These are phyloP conservation scores for Tiliqua scincoides DNA, from an alignment of 2,113 vertebrate species.

Conservation along the genomic window DNA sequence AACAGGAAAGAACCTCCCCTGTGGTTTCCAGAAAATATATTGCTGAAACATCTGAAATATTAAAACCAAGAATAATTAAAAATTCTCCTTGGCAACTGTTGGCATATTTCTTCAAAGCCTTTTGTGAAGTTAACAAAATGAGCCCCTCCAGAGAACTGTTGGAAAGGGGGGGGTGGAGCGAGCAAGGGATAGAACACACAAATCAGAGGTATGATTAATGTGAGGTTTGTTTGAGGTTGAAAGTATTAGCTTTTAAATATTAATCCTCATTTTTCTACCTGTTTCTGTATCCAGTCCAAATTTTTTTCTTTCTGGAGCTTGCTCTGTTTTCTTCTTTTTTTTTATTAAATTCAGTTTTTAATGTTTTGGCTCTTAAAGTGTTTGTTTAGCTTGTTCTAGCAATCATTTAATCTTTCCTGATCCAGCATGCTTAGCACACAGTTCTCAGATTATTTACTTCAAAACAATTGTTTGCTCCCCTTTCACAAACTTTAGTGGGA, in stretches of 20 bases:
- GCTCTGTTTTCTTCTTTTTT: not conserved
- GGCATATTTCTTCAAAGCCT: slow-evolving; percentile 13
- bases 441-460: not conserved
- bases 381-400: not conserved
- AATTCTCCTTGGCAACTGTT: not conserved
- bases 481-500: not conserved
- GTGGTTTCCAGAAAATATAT: not conserved
- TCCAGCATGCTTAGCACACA: not conserved
- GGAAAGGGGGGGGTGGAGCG: not conserved
- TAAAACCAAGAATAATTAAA: slow-evolving; percentile 21
- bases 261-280: slow-evolving; percentile 14
- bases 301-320: not conserved
- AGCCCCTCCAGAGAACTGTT: slow-evolving; percentile 21
- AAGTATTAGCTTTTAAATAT: not conserved
- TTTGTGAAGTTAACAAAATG: slow-evolving; percentile 10
- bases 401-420: not conserved
- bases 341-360: not conserved
- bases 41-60: slow-evolving; percentile 2
- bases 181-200: not conserved
- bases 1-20: not conserved
- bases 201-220: not conserved
- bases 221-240: not conserved
- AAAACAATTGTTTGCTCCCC: not conserved
- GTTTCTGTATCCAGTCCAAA: not conserved
- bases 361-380: not conserved